Conservation (phyloP, 2,888 invertebrate genomes). For the Diaprepes abbreviatus region DNA sequence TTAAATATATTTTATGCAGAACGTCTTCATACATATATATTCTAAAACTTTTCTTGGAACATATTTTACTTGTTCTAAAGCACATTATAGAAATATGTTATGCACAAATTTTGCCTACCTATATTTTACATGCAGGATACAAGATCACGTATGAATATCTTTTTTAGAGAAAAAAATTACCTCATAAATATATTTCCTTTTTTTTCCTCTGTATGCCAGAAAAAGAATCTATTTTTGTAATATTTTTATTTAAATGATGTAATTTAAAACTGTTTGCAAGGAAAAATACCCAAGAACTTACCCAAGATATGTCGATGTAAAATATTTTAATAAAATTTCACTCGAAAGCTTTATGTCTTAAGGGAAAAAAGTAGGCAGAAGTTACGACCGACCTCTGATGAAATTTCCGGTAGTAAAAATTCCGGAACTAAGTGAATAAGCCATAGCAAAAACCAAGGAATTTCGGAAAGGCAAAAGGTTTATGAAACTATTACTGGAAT, state of each 20-base stretch:
- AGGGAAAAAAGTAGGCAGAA: constrained; percentile 22
- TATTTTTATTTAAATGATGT: background rate
- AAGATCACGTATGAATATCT: no score
- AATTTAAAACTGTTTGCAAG: background rate
- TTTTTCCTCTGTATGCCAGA: no score
- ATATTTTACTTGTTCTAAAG: no score
- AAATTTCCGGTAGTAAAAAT: constrained; percentile 41
- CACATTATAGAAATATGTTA: no score
- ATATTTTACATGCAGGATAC: no score
- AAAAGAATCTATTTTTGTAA: no score
- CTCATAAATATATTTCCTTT: no score
- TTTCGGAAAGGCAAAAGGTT: constrained; percentile 36
- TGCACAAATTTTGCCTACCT: no score
- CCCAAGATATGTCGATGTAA: background rate
- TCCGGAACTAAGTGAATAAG: constrained; percentile 41
- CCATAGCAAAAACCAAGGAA: constrained; percentile 32
- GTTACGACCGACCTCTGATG: constrained; percentile 35
- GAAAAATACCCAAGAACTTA: background rate
- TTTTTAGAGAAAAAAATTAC: no score
- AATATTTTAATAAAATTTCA: constrained; percentile 32
- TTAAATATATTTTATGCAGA: no score
- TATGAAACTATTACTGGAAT: constrained; percentile 35
- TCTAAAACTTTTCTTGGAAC: no score
- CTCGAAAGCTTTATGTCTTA: constrained; percentile 6
- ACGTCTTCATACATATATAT: no score